These are phyloP conservation scores for Girardia tigrina DNA, from an alignment of 2,888 invertebrate genomes.

Conservation along the genomic window DNA sequence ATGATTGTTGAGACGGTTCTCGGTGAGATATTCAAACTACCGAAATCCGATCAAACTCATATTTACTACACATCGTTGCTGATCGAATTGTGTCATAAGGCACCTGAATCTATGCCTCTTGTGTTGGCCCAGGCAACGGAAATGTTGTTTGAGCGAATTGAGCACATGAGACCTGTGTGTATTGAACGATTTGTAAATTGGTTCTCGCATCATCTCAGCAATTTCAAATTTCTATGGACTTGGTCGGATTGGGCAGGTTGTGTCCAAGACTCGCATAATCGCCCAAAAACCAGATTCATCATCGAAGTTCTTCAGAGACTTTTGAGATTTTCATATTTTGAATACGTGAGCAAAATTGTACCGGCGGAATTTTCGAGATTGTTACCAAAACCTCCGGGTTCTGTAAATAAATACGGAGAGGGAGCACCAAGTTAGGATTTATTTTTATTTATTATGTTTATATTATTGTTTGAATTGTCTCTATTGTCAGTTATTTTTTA, in stretches of 20 bases:
- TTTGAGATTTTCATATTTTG: slow-evolving; percentile 35
- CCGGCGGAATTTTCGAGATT: slow-evolving; percentile 41
- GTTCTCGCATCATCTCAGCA: slow-evolving; percentile 95
- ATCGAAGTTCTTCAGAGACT: slow-evolving; percentile 31
- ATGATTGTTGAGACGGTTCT: slow-evolving; percentile 91
- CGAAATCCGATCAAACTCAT: slow-evolving; percentile 72
- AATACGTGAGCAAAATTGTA: slow-evolving; percentile 27
- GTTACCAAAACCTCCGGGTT: neutral
- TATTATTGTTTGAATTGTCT: neutral
- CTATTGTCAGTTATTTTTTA: too few relatives aligned
- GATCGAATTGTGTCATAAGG: slow-evolving; percentile 87
- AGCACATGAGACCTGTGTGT: slow-evolving; percentile 87
- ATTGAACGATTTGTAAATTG: slow-evolving; percentile 70
- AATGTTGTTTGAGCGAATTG: slow-evolving; percentile 81
- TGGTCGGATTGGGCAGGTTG: slow-evolving; percentile 59
- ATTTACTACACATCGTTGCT: slow-evolving; percentile 83
- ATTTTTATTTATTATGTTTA: too few relatives aligned
- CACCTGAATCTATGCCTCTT: slow-evolving; percentile 91
- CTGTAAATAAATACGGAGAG: slow-evolving; percentile 4
- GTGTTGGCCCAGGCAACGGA: slow-evolving; percentile 88
- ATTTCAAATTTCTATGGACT: slow-evolving; percentile 96
- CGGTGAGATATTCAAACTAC: slow-evolving; percentile 79
- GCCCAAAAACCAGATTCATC: slow-evolving; percentile 25
- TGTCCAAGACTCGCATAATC: slow-evolving; percentile 41
- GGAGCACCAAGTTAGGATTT: neutral